These are phyloP conservation scores for Cephus pygmeus DNA, from an alignment of 2,888 invertebrate species.

Conservation along the genomic window DNA sequence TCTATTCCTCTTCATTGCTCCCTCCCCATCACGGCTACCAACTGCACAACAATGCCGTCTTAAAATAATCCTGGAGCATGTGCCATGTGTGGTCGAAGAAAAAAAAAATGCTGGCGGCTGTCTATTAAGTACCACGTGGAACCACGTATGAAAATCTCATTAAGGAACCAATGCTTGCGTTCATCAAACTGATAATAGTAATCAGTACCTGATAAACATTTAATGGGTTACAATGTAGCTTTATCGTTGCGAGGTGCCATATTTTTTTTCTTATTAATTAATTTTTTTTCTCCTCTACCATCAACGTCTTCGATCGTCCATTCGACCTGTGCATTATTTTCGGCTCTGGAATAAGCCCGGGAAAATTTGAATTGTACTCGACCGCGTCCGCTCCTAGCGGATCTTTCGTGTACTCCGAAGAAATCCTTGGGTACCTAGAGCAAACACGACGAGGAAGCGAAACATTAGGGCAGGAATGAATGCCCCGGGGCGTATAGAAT, in stretches of 20 bases:
- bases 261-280: not conserved
- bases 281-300: not conserved
- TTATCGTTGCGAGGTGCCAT: not conserved
- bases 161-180: not conserved
- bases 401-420: not conserved
- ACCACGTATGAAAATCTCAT: not conserved
- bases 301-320: not conserved
- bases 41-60: not conserved
- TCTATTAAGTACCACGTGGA: not conserved
- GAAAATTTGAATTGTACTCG: not conserved
- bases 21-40: not conserved
- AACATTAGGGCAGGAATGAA: slow-evolving; percentile 43
- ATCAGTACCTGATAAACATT: not conserved
- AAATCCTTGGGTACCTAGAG: not conserved
- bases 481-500: slow-evolving; percentile 49
- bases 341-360: not conserved
- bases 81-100: not conserved
- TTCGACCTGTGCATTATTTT: not conserved
- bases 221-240: not conserved
- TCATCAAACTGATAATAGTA: not conserved
- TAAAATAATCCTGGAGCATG: not conserved
- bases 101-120: not conserved
- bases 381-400: not conserved
- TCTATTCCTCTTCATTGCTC: not conserved
- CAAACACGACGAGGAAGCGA: slow-evolving; percentile 38